Evolutionary conservation across 2,797 vertebrate genomes (phyloP).

Genomic region (Oceanodroma leucorhoa): DNA sequence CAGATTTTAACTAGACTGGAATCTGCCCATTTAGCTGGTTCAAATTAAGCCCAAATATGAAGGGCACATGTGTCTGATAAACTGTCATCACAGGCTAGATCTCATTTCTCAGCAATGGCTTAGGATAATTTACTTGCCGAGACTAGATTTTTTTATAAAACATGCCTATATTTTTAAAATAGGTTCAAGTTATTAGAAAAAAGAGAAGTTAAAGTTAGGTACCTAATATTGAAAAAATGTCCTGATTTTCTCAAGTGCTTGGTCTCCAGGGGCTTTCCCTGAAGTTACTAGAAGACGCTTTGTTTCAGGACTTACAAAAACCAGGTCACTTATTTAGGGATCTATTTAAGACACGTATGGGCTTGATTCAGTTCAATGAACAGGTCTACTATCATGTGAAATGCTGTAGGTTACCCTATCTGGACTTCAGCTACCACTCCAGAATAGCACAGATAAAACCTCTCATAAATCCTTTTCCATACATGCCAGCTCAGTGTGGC

Average conservation of each 20-base stretch:
- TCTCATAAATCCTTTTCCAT: not conserved
- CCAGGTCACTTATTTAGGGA: not conserved
- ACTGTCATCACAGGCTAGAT: not conserved
- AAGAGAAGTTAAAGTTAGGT: not conserved
- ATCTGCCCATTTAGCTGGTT: not conserved
- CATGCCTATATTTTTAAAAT: not conserved
- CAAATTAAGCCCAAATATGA: not conserved
- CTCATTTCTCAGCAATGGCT: not conserved
- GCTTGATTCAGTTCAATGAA: not conserved
- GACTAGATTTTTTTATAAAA: not conserved
- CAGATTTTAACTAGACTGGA: not conserved
- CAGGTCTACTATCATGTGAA: not conserved
- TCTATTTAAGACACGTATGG: not conserved
- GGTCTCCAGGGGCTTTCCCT: not conserved
- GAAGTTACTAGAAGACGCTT: not conserved
- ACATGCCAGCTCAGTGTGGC: not conserved
- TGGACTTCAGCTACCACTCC: not conserved
- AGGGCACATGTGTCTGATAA: not conserved
- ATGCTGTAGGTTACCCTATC: not conserved
- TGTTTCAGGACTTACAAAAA: not conserved
- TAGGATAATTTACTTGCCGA: not conserved
- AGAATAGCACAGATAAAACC: not conserved
- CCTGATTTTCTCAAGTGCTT: slow-evolving; percentile 20
- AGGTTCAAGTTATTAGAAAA: not conserved
- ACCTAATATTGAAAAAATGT: not conserved